Conservation (phyloP, 2,113 vertebrate species). For the Manacus vitellinus region DNA sequence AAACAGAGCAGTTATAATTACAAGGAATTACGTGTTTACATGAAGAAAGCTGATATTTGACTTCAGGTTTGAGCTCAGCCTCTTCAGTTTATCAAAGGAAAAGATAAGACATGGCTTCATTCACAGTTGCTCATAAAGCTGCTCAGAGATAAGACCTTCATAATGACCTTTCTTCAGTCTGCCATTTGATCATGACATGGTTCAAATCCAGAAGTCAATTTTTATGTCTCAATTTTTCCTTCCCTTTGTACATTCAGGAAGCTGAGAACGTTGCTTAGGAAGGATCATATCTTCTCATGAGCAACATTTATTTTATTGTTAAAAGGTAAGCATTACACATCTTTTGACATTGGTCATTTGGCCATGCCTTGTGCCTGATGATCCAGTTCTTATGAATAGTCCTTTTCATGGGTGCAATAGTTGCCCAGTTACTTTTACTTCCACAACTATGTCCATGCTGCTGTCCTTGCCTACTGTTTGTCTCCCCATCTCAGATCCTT, state of each 20-base stretch:
- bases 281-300: background rate
- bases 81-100: background rate
- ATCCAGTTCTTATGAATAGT: conserved; percentile 7
- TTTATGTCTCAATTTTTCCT: background rate
- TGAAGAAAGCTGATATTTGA: background rate
- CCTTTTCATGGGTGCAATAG: background rate
- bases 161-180: background rate
- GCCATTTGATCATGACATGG: background rate
- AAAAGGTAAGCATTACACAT: conserved; percentile 30
- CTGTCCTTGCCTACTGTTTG: background rate
- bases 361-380: background rate
- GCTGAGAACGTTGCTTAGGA: background rate
- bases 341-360: background rate
- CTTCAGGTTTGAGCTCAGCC: background rate
- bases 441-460: background rate
- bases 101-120: background rate
- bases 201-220: background rate
- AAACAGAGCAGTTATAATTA: background rate
- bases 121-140: background rate
- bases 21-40: background rate
- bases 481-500: background rate
- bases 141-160: background rate
- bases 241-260: background rate
- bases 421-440: background rate
- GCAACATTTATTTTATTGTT: conserved; percentile 5